phyloP scores from a whole-genome alignment of 1,140 invertebrate species.

The Drosophila biarmipes region DNA sequence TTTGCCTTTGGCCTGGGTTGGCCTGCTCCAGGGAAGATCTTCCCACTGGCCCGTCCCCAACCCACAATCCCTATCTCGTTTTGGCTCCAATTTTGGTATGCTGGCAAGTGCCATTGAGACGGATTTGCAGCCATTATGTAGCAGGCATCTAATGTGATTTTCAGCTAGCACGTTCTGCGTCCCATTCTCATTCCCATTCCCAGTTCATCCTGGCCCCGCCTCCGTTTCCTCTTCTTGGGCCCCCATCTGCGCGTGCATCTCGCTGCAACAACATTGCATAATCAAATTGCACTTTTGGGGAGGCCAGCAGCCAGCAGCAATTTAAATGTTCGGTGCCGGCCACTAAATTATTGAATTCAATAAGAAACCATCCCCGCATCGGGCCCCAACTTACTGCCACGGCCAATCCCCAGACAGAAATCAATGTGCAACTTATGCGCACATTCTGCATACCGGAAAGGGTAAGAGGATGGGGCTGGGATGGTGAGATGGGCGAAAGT shows the following conservation, averaged over 20 bases:
- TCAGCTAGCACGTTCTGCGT: conserved; percentile 64
- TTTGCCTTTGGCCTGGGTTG: conserved; percentile 43
- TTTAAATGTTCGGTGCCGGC: conserved; percentile 72
- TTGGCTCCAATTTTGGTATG: conserved; percentile 38
- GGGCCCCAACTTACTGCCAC: conserved; percentile 46
- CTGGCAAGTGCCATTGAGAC: conserved; percentile 78
- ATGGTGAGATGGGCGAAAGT: conserved; percentile 8
- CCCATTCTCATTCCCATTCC: conserved; percentile 1
- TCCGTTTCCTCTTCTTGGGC: background rate
- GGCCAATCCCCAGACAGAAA: conserved; percentile 76
- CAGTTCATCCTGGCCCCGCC: background rate
- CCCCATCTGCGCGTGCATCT: conserved; percentile 28
- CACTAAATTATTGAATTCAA: conserved; percentile 83
- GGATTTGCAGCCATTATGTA: conserved; percentile 78
- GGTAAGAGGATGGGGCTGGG: background rate
- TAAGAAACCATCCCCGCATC: conserved; percentile 52
- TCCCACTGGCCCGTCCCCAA: background rate
- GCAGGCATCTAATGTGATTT: conserved; percentile 80
- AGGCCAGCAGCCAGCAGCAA: conserved; percentile 54
- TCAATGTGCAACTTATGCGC: conserved; percentile 81
- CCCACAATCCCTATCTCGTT: conserved; percentile 12
- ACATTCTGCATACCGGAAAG: conserved; percentile 55
- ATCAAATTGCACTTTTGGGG: conserved; percentile 80
- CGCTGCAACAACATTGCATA: conserved; percentile 77
- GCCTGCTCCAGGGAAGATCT: conserved; percentile 52